Base-by-base conservation (phyloP, 2,888 invertebrate genomes). In the Chorisops tibialis region DNA sequence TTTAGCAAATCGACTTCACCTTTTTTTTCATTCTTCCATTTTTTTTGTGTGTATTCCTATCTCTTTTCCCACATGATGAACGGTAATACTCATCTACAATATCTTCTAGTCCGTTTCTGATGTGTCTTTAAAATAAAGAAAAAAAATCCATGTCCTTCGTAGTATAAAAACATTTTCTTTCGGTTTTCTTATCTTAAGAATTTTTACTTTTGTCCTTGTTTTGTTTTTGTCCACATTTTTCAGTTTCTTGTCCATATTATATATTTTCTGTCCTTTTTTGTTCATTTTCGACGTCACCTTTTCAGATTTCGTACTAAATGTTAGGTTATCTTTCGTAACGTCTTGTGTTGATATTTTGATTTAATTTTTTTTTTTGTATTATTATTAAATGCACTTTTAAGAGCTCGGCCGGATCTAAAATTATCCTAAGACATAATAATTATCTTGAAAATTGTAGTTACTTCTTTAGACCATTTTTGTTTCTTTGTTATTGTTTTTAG, bases 351-450 rank as follows among this genome's bases (percentile, higher is more conserved):
- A 43, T 60, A 35, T 19, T 61, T 39, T 48, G 19, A 45, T 45
- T 14, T 54, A 19, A 11, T 24, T 48, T 37, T 21, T 11, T n/a
- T 41, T 18, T 37, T 51, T 38, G 41, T 50, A 24, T 54, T 45
- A 7, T 30, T 30, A 30, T n/a, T n/a, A n/a, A n/a, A n/a, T 30
- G 30, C 30, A 30, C 30, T 30, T 7, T 30, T 30, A 30, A 5
- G 30, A 30, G 30, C 30, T 30, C 30, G 9, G 30, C 9, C 30
- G 30, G 54, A 60, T 47, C 49, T 38, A 63, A 63, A 59, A 63
- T 63, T 63, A 63, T 63, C 59, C 47, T 63, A 47, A 24, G 63
- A 63, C 63, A 63, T 63, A 63, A 63, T 63, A 48, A 38, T 41
- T 41, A 63, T 43, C 24, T 50, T 63, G 38, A 22, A 39, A 22